Evolutionary conservation across 2,113 vertebrate genomes (phyloP).

Genomic region (Cichladusa arquata): DNA sequence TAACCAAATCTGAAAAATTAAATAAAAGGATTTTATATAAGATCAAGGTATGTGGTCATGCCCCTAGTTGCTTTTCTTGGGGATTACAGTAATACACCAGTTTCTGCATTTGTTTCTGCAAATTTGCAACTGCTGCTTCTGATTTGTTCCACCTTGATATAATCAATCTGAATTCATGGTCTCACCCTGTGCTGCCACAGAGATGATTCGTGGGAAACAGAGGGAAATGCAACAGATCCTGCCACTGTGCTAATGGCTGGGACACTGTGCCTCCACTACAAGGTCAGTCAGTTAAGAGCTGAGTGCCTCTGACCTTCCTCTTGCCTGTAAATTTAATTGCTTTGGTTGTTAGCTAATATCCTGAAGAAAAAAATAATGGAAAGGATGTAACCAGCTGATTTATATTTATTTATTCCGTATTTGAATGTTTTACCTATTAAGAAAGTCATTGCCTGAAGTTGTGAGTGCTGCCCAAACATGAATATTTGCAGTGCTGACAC

Average conservation of each 20-base stretch:
- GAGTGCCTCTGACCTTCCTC: not conserved
- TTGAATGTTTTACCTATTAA: constrained; percentile 38
- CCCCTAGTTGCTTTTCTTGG: not conserved
- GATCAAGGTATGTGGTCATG: not conserved
- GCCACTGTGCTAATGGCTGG: not conserved
- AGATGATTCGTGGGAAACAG: not conserved
- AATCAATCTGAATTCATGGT: not conserved
- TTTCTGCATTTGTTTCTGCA: not conserved
- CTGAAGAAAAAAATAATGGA: not conserved
- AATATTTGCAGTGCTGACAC: not conserved
- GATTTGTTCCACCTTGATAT: not conserved
- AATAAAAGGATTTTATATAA: not conserved
- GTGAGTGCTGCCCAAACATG: constrained; percentile 8
- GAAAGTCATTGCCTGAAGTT: constrained; percentile 31
- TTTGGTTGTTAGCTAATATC: constrained; percentile 1
- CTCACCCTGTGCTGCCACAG: not conserved
- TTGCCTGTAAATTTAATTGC: constrained; percentile 11
- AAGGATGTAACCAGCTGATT: constrained; percentile 12
- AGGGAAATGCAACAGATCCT: not conserved
- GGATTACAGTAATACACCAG: not conserved
- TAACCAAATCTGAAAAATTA: not conserved
- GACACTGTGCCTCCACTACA: not conserved
- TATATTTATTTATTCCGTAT: constrained; percentile 30
- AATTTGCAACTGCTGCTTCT: not conserved
- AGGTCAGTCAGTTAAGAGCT: not conserved